These are phyloP conservation scores for Eupithecia pulchellata DNA, from an alignment of 2,888 invertebrate genomes.

Conservation along the genomic window DNA sequence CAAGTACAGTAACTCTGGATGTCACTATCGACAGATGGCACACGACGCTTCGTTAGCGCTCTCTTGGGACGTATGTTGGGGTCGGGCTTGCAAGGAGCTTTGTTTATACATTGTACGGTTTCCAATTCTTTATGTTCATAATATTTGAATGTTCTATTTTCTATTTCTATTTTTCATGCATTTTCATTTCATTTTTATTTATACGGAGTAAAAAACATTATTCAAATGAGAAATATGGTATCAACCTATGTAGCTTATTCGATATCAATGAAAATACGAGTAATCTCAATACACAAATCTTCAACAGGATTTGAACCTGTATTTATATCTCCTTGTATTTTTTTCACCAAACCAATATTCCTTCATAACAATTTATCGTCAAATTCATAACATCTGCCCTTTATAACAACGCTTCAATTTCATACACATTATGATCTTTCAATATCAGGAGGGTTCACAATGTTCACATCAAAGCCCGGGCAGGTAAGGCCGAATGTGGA, in stretches of 20 bases:
- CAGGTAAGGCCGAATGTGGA: slow-evolving; percentile 43
- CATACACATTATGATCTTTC: slow-evolving; percentile 52
- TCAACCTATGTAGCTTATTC: not conserved
- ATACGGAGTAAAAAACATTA: not conserved
- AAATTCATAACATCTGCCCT: slow-evolving; percentile 51
- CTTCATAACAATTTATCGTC: slow-evolving; percentile 41
- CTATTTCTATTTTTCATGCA: slow-evolving; percentile 2
- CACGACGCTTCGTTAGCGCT: slow-evolving; percentile 36
- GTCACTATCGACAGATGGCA: slow-evolving; percentile 37
- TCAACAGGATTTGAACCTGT: not conserved
- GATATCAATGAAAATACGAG: not conserved
- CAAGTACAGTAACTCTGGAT: slow-evolving; percentile 16
- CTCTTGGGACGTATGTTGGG: slow-evolving; percentile 29
- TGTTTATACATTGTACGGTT: slow-evolving; percentile 4
- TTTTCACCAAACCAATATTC: slow-evolving; percentile 33
- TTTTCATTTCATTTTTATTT: not conserved
- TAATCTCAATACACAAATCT: not conserved
- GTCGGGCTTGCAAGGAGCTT: not conserved
- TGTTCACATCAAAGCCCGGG: slow-evolving; percentile 39
- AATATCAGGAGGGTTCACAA: slow-evolving; percentile 45
- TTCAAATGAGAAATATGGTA: not conserved
- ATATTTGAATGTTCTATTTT: not conserved
- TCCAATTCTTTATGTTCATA: not conserved
- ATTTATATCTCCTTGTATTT: not conserved
- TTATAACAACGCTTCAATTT: slow-evolving; percentile 51